phyloP scores from a whole-genome alignment of 2,888 invertebrate genomes.

The Heliothis peltigera region DNA sequence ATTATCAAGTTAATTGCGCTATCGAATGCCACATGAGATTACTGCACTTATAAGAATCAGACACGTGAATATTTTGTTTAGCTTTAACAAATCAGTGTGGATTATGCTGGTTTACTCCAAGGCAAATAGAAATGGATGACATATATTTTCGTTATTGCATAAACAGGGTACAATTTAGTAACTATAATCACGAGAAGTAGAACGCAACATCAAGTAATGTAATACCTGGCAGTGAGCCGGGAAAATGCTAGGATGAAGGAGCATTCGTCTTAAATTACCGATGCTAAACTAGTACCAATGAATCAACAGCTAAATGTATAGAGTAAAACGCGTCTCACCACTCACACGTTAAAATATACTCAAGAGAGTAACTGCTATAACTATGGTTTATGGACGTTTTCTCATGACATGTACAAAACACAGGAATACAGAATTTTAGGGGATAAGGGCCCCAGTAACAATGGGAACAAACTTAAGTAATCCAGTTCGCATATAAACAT shows the following conservation, averaged over 20 bases:
- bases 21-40: conserved; percentile 35
- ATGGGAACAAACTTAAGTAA: conserved; percentile 62
- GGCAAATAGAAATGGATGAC: conserved; percentile 4
- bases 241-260: conserved; percentile 12
- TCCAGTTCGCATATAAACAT: conserved; percentile 51
- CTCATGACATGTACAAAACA: conserved; percentile 38
- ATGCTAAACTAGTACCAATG: conserved; percentile 41
- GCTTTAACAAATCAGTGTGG: conserved; percentile 5
- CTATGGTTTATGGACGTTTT: conserved; percentile 20
- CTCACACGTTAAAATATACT: conserved; percentile 13
- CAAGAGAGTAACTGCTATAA: conserved; percentile 7
- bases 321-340: conserved; percentile 14
- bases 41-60: conserved; percentile 15
- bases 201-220: conserved; percentile 8
- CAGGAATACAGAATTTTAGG: conserved; percentile 45
- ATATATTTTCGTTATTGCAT: conserved; percentile 7
- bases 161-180: conserved; percentile 9
- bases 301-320: conserved; percentile 43
- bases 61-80: conserved; percentile 11
- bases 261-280: conserved; percentile 35
- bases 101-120: not conserved
- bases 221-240: conserved; percentile 28
- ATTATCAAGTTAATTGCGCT: conserved; percentile 50
- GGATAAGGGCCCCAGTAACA: conserved; percentile 58
- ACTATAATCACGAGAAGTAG: conserved; percentile 19